Base-by-base conservation (phyloP, 64 coral and sea anemone genomes). In the Actinia tenebrosa region DNA sequence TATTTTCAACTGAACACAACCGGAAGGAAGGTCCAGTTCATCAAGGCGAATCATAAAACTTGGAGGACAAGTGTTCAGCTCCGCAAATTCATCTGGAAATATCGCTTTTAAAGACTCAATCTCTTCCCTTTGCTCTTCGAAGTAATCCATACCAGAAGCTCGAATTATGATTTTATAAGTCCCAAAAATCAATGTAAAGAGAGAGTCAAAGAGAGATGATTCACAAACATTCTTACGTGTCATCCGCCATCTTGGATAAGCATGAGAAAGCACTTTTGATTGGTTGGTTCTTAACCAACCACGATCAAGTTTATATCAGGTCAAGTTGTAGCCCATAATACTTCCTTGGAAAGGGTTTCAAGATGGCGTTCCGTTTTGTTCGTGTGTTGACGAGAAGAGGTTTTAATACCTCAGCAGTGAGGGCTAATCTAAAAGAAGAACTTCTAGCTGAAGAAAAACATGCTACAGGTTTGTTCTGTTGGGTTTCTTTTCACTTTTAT, bases 51-150 rank as follows among this genome's bases (percentile, higher is more conserved):
- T 55, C 94, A 95, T 92, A 78, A 95, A 95, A 80, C 78, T 81
- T 60, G 90, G 90, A 56, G 94, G 94, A 69, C 85, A 78, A 56
- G 55, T 66, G 55, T 87, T 95, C 25, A 95, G 19, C 46, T 95
- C 90, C 2, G 87, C 84, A 77, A 96, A 89, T 80, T 96, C 90
- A 11, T 90, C 84, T 22, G 91, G 80, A 87, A 92, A 96, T 84
- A 96, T 92, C 43, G 90, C 84, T 58, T 95, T 95, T 20, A 95
- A 58, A 18, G 87, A 86, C 52, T 89, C 94, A 23, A 95, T 82
- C 80, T 95, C 94, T 59, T 95, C 90, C 86, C 87, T 95, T 77
- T 95, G 94, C 27, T 95, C 94, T 11, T 92, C 94, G 22, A 86
- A 66, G 46, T 87, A 89, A 86, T 92, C 94, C 94, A 95, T 92